phyloP scores from a whole-genome alignment of 1,140 invertebrate species.

The Leptinotarsa texana region DNA sequence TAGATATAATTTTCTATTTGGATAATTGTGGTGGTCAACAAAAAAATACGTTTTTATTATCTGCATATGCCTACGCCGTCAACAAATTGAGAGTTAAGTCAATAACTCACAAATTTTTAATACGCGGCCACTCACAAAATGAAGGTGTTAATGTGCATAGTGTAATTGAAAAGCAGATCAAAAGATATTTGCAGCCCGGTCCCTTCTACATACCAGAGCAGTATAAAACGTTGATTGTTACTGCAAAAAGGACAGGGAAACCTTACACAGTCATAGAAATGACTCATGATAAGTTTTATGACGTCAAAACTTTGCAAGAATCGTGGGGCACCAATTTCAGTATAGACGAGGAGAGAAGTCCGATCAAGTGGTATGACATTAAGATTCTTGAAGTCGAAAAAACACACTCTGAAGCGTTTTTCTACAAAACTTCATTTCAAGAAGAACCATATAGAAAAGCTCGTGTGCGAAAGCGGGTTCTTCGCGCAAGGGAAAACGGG shows the following conservation, averaged over 20 bases:
- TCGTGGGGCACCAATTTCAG: not conserved
- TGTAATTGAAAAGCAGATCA: constrained; percentile 52
- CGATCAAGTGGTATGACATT: not conserved
- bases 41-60: constrained; percentile 44
- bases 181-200: constrained; percentile 40
- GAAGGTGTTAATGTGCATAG: constrained; percentile 51
- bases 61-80: constrained; percentile 22
- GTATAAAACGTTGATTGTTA: not conserved
- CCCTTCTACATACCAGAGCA: constrained; percentile 43
- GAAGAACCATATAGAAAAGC: not conserved
- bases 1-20: constrained; percentile 51
- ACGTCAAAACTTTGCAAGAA: not conserved
- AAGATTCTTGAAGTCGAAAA: not conserved
- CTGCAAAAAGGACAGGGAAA: not conserved
- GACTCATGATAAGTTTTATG: not conserved
- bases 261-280: not conserved
- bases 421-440: not conserved
- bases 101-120: not conserved
- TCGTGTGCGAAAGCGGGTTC: not conserved
- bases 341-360: constrained; percentile 1
- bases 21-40: constrained; percentile 41
- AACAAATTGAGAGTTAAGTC: constrained; percentile 9
- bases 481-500: no score
- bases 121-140: not conserved
- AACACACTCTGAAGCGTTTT: not conserved